Conservation (phyloP, 2,797 vertebrate genomes). For the Cheirogaleus major region DNA sequence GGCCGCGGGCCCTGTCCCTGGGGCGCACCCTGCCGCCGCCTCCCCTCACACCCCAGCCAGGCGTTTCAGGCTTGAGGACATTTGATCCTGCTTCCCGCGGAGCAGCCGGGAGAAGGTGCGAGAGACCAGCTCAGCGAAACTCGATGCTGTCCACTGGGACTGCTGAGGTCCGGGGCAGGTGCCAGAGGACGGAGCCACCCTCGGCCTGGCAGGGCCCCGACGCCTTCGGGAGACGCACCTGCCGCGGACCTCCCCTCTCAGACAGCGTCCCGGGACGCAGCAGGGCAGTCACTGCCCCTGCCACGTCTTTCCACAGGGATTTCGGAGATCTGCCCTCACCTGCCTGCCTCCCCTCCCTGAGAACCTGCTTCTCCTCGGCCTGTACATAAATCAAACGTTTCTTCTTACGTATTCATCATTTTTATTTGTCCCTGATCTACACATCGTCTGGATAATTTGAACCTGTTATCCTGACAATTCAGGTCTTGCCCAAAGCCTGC, state of each 20-base stretch:
- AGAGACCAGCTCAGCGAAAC: conserved; percentile 65
- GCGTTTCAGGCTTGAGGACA: conserved; percentile 9
- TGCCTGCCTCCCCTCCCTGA: neutral
- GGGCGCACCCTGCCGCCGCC: neutral
- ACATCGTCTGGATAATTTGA: neutral
- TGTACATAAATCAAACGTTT: neutral
- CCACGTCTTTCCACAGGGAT: neutral
- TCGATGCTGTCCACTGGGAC: neutral
- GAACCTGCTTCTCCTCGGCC: neutral
- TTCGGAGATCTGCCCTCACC: neutral
- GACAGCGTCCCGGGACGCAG: neutral
- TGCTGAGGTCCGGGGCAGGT: neutral
- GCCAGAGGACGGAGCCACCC: neutral
- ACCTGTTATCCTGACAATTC: neutral
- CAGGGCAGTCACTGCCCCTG: neutral
- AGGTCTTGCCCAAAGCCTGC: neutral
- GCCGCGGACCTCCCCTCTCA: neutral
- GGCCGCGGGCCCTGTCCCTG: neutral
- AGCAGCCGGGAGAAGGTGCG: neutral
- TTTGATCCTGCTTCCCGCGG: conserved; percentile 23
- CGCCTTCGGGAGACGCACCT: neutral
- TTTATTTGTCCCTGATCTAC: neutral
- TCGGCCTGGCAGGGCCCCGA: neutral
- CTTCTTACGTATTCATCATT: neutral
- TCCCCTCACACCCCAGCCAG: neutral